Evolutionary conservation across 2,797 vertebrate genomes (phyloP).

Genomic region (Pristis pectinata): DNA sequence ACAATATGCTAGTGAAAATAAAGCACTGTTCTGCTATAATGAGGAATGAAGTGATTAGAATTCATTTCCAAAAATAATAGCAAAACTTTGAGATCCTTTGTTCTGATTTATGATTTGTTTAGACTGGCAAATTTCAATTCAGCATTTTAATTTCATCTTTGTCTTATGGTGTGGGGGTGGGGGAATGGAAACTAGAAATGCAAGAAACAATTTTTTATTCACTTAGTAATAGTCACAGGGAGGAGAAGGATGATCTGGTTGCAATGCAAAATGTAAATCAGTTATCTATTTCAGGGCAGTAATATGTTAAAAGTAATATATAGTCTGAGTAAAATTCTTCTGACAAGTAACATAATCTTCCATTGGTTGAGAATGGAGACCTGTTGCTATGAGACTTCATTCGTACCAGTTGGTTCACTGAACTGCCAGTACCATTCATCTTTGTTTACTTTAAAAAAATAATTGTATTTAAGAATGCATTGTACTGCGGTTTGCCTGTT

Average conservation of each 20-base stretch:
- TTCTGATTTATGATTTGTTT: neutral
- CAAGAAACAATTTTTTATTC: neutral
- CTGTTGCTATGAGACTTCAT: neutral
- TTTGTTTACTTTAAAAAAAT: conserved; percentile 19
- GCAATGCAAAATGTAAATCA: neutral
- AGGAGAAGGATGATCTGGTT: neutral
- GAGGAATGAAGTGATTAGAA: neutral
- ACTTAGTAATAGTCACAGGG: neutral
- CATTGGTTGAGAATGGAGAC: neutral
- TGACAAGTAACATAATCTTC: neutral
- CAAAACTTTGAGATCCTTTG: neutral
- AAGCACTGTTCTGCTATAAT: neutral
- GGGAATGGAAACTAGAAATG: neutral
- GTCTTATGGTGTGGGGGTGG: neutral
- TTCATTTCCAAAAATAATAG: neutral
- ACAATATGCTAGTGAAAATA: neutral
- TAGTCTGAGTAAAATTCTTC: neutral
- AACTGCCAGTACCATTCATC: conserved; percentile 31
- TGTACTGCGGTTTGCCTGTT: conserved; percentile 7
- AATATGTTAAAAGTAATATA: neutral
- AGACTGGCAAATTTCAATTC: neutral
- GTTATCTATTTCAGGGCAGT: neutral
- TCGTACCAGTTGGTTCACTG: conserved; percentile 33
- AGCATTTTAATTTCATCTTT: neutral
- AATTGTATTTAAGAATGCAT: neutral